A percentile compares a stretch with the other conserved stretches of the same genome.
Conservation (phyloP, 2,888 invertebrate genomes). For the Brachyptera risi region DNA sequence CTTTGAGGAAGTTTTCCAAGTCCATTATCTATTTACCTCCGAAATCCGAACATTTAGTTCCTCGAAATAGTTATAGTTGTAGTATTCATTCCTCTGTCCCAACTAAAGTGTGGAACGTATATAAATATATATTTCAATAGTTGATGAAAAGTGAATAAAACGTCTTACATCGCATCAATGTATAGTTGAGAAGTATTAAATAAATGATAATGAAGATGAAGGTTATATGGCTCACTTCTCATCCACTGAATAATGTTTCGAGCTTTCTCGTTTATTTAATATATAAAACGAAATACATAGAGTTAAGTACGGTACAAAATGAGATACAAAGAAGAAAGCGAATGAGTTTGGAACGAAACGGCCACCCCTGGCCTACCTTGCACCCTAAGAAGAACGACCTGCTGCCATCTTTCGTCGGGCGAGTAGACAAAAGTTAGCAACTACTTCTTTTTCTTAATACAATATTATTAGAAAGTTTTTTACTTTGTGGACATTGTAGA, state of each 20-base stretch:
- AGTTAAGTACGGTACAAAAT: slow-evolving; percentile 18
- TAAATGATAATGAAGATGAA: too few species aligned
- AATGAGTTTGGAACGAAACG: slow-evolving; percentile 24
- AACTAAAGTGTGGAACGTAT: too few species aligned
- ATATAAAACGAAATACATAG: slow-evolving; percentile 9
- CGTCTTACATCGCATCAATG: too few species aligned
- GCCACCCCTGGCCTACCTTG: slow-evolving; percentile 21
- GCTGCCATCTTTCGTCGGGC: slow-evolving; percentile 32
- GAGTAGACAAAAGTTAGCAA: slow-evolving; percentile 33
- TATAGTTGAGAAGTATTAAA: too few species aligned
- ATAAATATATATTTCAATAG: too few species aligned
- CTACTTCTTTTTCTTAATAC: slow-evolving; percentile 26
- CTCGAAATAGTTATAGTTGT: too few species aligned
- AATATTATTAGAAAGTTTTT: slow-evolving; percentile 30
- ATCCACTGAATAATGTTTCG: neutral
- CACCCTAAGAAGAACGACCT: slow-evolving; percentile 26
- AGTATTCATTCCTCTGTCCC: too few species aligned
- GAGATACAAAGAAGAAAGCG: slow-evolving; percentile 24
- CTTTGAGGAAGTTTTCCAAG: too few species aligned
- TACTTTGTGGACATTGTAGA: slow-evolving; percentile 29
- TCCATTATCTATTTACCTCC: too few species aligned
- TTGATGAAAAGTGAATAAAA: too few species aligned
- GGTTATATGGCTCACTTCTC: neutral
- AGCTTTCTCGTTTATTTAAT: neutral
- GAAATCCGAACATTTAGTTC: too few species aligned